These are phyloP conservation scores for Lucifuga dentata DNA, from an alignment of 2,113 vertebrate genomes.

Conservation along the genomic window DNA sequence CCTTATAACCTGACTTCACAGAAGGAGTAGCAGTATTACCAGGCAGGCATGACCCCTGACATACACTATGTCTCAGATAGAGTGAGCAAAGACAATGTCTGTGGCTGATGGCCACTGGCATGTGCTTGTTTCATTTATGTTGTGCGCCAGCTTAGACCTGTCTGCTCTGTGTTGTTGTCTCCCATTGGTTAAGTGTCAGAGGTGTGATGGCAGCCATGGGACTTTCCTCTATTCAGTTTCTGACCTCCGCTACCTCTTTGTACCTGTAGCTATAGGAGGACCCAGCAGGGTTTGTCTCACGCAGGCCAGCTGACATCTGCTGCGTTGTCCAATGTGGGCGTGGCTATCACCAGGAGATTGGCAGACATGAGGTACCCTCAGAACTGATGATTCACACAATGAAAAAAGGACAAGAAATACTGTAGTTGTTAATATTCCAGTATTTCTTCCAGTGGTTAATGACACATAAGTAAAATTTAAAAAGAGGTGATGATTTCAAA, in stretches of 20 bases:
- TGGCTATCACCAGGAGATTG: constrained; percentile 90
- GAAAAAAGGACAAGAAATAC: too few species aligned
- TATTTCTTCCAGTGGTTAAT: too few species aligned
- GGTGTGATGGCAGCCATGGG: not conserved
- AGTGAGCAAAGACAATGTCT: constrained; percentile 4
- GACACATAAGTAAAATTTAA: not conserved
- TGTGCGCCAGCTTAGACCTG: not conserved
- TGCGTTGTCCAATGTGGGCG: constrained; percentile 88
- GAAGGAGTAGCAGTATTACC: constrained; percentile 42
- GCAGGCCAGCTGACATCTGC: constrained; percentile 93
- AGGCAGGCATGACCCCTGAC: constrained; percentile 24
- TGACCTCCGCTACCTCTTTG: not conserved
- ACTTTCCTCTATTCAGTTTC: not conserved
- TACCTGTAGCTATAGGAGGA: constrained; percentile 89
- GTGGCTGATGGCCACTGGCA: constrained; percentile 14
- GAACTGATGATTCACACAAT: not conserved
- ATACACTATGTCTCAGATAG: constrained; percentile 22
- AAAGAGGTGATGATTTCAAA: too few species aligned
- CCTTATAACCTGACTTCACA: constrained; percentile 69
- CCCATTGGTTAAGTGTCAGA: not conserved
- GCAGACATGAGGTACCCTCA: constrained; percentile 91
- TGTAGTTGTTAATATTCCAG: too few species aligned
- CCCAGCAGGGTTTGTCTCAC: constrained; percentile 92
- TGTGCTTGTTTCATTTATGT: not conserved
- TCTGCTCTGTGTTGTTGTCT: not conserved